Base-by-base conservation (phyloP, 30 jellyfish, hydroid and myxozoan genomes). In the Turritopsis dohrnii region DNA sequence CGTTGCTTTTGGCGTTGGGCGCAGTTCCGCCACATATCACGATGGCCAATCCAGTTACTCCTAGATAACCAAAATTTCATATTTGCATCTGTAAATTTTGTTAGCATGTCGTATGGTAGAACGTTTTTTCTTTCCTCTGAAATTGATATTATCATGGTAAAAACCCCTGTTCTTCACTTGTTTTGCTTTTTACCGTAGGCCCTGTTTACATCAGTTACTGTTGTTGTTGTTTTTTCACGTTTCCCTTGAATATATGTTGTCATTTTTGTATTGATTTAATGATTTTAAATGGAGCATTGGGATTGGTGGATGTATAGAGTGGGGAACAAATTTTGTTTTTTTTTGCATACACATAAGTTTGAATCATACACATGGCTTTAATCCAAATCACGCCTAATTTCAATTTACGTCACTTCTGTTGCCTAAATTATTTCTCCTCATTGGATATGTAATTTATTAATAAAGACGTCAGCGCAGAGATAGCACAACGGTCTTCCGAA, bases 1-100 rank as follows among this genome's bases (percentile, higher is more conserved):
- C 97, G n/a, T 72, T 91, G 69, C 72, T 91, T 21, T 94, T 75
- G 25, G 94, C 87, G 22, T 79, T 81, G 84, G 85, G 85, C 21
- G 79, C 52, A 8, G 83, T 77, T 24, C 85, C 85, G 17, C 85
- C 85, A 22, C 79, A 79, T 13, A 79, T 79, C 17, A 29, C 27
- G 26, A 79, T 79, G 31, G 85, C 85, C 29, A 52, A 28, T 7
- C 79, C 85, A 31, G 60, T 69, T 69, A n/a, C 77, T 69, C 77
- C 77, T 23, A 69, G 77, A 69, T 69, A 69, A 69, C 60, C 60
- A 41, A 41, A 41, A 41, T 41, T 41, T 41, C 60, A 13, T 41
- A 41, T 41, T 41, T 41, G n/a, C 13, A 41, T 41, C 13, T 41
- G 60, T 41, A 41, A 41, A 41, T 41, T 41, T 41, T 41, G 60